A percentile compares a stretch with the other conserved stretches of the same genome.
Conservation (phyloP, 2,888 invertebrate species). For the Podabrus alpinus region DNA sequence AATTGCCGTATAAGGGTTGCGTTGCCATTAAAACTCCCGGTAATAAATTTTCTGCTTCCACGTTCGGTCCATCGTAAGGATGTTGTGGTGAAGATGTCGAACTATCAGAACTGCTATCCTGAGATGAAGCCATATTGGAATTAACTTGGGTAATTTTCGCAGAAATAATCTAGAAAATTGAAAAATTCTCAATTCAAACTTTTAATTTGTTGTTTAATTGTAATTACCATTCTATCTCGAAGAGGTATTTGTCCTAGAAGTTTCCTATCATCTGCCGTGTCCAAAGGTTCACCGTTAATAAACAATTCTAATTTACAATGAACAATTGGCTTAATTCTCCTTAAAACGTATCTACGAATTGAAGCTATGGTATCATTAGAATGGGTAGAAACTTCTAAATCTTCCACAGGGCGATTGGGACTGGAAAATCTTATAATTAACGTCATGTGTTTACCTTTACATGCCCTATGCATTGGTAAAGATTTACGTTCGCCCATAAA, state of each 20-base stretch:
- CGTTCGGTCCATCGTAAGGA: slow-evolving; percentile 77
- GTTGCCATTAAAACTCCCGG: slow-evolving; percentile 91
- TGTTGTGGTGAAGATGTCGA: slow-evolving; percentile 91
- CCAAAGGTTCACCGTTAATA: slow-evolving; percentile 85
- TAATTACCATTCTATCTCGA: slow-evolving; percentile 84
- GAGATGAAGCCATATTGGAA: slow-evolving; percentile 75
- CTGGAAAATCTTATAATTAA: slow-evolving; percentile 78
- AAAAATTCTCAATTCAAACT: background rate
- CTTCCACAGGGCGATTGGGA: slow-evolving; percentile 88
- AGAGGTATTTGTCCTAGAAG: slow-evolving; percentile 84
- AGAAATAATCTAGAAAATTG: slow-evolving; percentile 63
- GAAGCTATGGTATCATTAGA: slow-evolving; percentile 92
- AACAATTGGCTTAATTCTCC: slow-evolving; percentile 65
- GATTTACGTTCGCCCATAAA: slow-evolving; percentile 87
- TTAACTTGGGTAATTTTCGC: slow-evolving; percentile 78
- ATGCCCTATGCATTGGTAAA: slow-evolving; percentile 86
- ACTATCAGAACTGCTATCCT: slow-evolving; percentile 93
- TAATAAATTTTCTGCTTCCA: slow-evolving; percentile 84
- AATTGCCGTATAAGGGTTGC: slow-evolving; percentile 75
- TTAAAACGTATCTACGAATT: slow-evolving; percentile 76
- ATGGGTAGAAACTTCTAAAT: slow-evolving; percentile 90
- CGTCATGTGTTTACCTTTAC: slow-evolving; percentile 86
- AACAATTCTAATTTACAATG: slow-evolving; percentile 90
- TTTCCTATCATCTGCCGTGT: slow-evolving; percentile 85
- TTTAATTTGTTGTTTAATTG: background rate